Evolutionary conservation across 2,797 vertebrate genomes (phyloP), one percentile per base, ranked within the genome.

Genomic region (Iguana delicatissima): DNA sequence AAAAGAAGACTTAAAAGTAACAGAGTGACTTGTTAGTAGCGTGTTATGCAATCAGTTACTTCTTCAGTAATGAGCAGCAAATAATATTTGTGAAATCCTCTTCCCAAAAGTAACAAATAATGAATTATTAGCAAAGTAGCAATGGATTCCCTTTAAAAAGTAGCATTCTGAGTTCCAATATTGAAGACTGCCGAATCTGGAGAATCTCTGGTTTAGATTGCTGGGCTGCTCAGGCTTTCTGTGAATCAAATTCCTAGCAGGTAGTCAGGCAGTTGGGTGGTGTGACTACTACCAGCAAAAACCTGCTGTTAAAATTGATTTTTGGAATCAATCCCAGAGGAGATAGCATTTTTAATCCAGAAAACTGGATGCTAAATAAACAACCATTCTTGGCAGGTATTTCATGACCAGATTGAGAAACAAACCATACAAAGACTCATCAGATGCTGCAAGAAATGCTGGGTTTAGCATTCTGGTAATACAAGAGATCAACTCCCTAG

Each of bases 291-390:
- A 57, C 35, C 12, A 4, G 26, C 76, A 74, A 67, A 35, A 10
- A 22, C 24, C n/a, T 86, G 89, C 64, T 59, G 50, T 20, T 32
- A 83, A 77, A 87, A 57, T 46, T 57, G 73, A 46, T 26, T 72
- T 35, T 86, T 88, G 86, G 74, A 91, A 77, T 20, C 50, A 76
- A 29, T 89, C 87, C 87, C 57, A 46, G 57, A 76, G 84, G 67
- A 89, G 59, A 57, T 81, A 55, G 10, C 62, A 74, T 82, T 82
- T 64, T 16, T 57, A 89, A 69, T 42, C 55, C 46, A 86, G 69
- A 81, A 86, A 86, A 42, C 67, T 59, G 57, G 84, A 57, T 89
- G 59, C 57, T 81, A 86, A 82, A 85, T 73, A 91, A 91, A 85
- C 26, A 81, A 57, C 42, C 42, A 73, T 88, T 81, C 87, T 80